Conservation (phyloP, 2,113 vertebrate species). For the Ailurus styani region DNA sequence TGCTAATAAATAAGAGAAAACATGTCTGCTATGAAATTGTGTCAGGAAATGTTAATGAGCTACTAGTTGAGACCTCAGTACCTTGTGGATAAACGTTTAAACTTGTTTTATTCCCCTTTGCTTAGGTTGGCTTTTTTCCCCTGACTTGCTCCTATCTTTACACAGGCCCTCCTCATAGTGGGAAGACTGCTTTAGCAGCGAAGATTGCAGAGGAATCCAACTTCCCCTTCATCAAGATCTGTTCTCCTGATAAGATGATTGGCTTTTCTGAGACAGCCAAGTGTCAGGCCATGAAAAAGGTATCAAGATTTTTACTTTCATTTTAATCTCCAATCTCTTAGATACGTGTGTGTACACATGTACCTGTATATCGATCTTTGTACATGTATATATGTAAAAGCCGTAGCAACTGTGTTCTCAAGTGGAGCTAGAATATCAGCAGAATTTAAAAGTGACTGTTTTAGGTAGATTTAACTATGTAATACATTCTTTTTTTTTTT, state of each 20-base stretch:
- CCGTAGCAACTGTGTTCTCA: neutral
- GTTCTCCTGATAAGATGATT: conserved; percentile 98
- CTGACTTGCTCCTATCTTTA: conserved; percentile 15
- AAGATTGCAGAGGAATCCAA: conserved; percentile 96
- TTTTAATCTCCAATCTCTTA: neutral
- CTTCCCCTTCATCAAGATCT: conserved; percentile 99
- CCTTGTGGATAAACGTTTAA: conserved; percentile 44
- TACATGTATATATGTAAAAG: neutral
- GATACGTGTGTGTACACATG: neutral
- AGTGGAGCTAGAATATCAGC: neutral
- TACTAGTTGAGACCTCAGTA: conserved; percentile 59
- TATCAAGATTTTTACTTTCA: conserved; percentile 56
- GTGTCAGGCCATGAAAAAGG: conserved; percentile 99
- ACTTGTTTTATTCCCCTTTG: conserved; percentile 59
- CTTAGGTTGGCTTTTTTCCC: conserved; percentile 48
- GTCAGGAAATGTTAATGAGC: conserved; percentile 70
- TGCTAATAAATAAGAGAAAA: conserved; percentile 74
- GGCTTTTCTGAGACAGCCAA: conserved; percentile 97
- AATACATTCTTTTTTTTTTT: too few species aligned
- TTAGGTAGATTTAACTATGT: neutral
- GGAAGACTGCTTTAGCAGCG: conserved; percentile 94
- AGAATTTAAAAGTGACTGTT: neutral
- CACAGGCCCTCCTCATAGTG: conserved; percentile 94
- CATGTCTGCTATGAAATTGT: conserved; percentile 56
- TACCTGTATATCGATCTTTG: neutral